These are phyloP conservation scores for Sitta carolinensis DNA, from an alignment of 2,797 vertebrate genomes.

Conservation along the genomic window DNA sequence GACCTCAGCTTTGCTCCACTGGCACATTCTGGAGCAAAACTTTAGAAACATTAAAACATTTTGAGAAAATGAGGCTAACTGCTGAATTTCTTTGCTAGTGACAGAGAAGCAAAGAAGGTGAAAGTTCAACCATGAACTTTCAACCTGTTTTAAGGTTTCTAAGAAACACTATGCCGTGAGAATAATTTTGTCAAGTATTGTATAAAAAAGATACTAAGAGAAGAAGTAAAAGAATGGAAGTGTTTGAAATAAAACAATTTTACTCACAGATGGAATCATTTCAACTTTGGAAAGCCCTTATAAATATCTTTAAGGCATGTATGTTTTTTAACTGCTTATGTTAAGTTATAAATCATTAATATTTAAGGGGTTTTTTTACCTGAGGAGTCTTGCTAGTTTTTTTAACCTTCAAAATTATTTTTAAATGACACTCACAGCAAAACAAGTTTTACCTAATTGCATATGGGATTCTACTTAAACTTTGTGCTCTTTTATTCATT, in stretches of 20 bases:
- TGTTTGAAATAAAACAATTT: conserved; percentile 10
- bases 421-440: background rate
- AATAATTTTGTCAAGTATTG: background rate
- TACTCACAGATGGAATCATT: background rate
- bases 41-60: background rate
- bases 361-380: background rate
- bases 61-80: background rate
- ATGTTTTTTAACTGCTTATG: background rate
- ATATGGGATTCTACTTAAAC: background rate
- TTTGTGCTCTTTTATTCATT: background rate
- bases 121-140: background rate
- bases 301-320: background rate
- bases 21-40: background rate
- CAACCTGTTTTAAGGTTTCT: background rate
- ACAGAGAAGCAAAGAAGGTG: background rate
- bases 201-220: background rate
- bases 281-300: background rate
- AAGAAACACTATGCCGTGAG: background rate
- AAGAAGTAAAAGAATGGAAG: background rate
- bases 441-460: background rate
- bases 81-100: background rate
- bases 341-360: background rate
- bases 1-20: background rate
- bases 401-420: background rate
- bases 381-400: background rate